Evolutionary conservation across 2,888 invertebrate species (phyloP).

Genomic region (Ophion ellenae): DNA sequence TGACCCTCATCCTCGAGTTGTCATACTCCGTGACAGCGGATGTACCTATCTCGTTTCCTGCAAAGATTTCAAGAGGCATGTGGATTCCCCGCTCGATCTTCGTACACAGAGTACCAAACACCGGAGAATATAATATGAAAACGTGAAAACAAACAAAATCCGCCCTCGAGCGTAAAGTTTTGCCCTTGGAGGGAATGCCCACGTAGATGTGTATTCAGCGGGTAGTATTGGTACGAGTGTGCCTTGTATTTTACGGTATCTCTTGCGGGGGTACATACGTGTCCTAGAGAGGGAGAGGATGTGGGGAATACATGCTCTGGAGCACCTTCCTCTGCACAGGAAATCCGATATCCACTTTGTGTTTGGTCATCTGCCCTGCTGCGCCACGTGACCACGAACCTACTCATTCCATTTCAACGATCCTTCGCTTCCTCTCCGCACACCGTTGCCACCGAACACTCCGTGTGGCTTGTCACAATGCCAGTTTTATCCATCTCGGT

Average conservation of each 20-base stretch:
- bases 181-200: conserved; percentile 1
- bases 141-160: conserved; percentile 47
- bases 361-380: conserved; percentile 63
- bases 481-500: neutral
- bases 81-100: conserved; percentile 5
- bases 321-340: conserved; percentile 47
- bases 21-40: neutral
- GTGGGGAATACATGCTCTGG: conserved; percentile 32
- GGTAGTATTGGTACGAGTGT: conserved; percentile 13
- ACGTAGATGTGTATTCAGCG: neutral
- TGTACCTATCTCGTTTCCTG: neutral
- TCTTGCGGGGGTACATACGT: conserved; percentile 7
- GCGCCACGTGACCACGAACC: conserved; percentile 55
- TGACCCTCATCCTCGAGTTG: neutral
- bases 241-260: conserved; percentile 36
- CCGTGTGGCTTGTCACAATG: conserved; percentile 13
- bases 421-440: neutral
- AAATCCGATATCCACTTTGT: conserved; percentile 60
- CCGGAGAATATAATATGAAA: conserved; percentile 3
- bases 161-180: conserved; percentile 15
- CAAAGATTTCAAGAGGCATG: neutral
- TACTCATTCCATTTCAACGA: neutral
- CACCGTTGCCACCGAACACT: neutral
- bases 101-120: neutral
- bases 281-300: conserved; percentile 30